Evolutionary conservation across 53 echinoderm and acorn worm species (phyloP).

Genomic region (Holothuria leucospilota): DNA sequence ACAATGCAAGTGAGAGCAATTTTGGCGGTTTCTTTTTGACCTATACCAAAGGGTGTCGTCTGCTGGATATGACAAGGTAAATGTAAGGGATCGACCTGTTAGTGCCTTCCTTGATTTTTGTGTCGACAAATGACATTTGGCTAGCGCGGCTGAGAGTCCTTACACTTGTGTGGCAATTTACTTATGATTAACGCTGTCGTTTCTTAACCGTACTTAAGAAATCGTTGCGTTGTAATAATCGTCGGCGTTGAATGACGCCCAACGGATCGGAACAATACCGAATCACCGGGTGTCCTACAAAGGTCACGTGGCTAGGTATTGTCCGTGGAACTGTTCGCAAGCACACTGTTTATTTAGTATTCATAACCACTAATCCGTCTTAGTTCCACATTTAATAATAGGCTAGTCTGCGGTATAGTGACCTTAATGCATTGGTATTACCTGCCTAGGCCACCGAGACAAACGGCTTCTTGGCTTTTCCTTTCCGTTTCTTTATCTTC

Average conservation of each 20-base stretch:
- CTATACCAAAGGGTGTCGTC: conserved; percentile 16
- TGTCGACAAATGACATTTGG: conserved; percentile 33
- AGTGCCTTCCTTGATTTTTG: neutral
- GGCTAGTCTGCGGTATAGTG: neutral
- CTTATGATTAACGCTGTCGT: conserved; percentile 28
- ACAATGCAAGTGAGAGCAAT: conserved; percentile 1
- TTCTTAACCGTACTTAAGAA: conserved; percentile 18
- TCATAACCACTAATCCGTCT: conserved; percentile 42
- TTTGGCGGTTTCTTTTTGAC: conserved; percentile 35
- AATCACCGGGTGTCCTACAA: conserved; percentile 36
- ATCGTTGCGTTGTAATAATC: conserved; percentile 41
- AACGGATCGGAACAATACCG: conserved; percentile 23
- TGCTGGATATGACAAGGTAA: conserved; percentile 38
- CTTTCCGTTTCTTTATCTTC: neutral
- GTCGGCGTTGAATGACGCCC: conserved; percentile 30
- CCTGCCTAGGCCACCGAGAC: neutral
- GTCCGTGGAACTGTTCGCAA: conserved; percentile 12
- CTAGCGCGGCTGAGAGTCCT: conserved; percentile 16
- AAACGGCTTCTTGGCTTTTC: neutral
- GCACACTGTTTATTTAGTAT: conserved; percentile 36
- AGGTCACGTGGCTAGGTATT: conserved; percentile 36
- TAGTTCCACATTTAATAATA: conserved; percentile 7
- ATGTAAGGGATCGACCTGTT: neutral
- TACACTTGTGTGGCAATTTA: conserved; percentile 43
- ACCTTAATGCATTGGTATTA: conserved; percentile 48